Conservation (phyloP, 2,888 invertebrate genomes). For the Oxyteleia sp. region DNA sequence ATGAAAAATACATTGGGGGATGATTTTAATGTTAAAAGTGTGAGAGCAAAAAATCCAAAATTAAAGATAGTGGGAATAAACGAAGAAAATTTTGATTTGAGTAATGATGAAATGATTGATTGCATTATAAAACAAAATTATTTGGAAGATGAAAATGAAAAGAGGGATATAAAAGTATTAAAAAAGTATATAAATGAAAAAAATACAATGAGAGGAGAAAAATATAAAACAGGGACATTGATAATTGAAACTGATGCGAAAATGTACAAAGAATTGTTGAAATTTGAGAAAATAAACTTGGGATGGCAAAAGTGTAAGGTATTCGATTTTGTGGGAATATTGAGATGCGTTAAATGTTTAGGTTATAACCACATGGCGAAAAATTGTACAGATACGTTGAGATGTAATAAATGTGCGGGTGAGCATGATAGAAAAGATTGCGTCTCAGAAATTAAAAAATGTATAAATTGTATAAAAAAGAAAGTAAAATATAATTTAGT, state of each 20-base stretch:
- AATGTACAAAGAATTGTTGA: slow-evolving; percentile 12
- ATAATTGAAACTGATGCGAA: slow-evolving; percentile 10
- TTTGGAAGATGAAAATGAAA: not conserved
- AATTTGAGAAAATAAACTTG: slow-evolving; percentile 8
- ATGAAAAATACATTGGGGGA: not conserved
- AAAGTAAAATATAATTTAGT: not conserved
- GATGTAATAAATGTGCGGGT: slow-evolving; percentile 21
- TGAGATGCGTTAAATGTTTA: slow-evolving; percentile 28
- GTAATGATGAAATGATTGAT: slow-evolving; percentile 5
- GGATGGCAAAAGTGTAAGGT: slow-evolving; percentile 30
- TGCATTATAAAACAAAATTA: slow-evolving; percentile 19
- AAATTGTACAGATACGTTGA: not conserved
- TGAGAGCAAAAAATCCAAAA: slow-evolving; percentile 11
- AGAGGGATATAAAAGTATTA: slow-evolving; percentile 4
- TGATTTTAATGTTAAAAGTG: not conserved
- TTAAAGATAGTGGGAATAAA: slow-evolving; percentile 19
- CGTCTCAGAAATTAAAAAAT: too few species aligned
- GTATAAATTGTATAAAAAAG: not conserved
- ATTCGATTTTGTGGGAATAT: not conserved
- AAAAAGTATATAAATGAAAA: not conserved
- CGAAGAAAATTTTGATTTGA: slow-evolving; percentile 8
- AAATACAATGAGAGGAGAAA: not conserved
- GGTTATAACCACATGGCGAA: slow-evolving; percentile 13
- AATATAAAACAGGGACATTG: slow-evolving; percentile 2
- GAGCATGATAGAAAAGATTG: not conserved